A percentile compares a stretch with the other conserved stretches of the same genome.
These are phyloP conservation scores for Papilio polyxenes DNA, from an alignment of 1,140 invertebrate genomes.

Conservation along the genomic window DNA sequence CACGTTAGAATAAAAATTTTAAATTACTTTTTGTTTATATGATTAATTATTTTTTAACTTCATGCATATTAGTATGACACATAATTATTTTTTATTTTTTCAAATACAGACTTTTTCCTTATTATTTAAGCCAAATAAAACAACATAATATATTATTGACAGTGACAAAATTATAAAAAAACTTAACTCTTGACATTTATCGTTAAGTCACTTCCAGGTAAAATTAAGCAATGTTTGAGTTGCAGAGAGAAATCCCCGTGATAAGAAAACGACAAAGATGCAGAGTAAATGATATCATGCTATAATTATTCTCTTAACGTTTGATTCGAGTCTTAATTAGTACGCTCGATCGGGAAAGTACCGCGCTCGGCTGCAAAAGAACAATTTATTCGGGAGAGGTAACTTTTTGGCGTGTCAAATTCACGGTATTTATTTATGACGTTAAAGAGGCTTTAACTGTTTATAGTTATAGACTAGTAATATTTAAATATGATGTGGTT, in stretches of 20 bases:
- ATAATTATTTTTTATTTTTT: too few species aligned
- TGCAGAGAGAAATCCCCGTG: slow-evolving; percentile 11
- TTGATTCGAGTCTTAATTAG: not conserved
- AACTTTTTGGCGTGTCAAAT: not conserved
- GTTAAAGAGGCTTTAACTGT: not conserved
- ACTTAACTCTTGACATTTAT: not conserved
- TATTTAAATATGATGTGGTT: too few species aligned
- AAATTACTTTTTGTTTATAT: too few species aligned
- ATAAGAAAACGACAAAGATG: not conserved
- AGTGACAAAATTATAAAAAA: not conserved
- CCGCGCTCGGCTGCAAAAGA: not conserved
- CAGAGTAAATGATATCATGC: not conserved
- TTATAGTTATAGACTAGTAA: too few species aligned
- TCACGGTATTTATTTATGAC: not conserved
- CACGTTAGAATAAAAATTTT: too few species aligned
- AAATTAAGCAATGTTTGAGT: not conserved
- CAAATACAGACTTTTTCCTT: not conserved
- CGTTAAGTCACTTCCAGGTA: not conserved
- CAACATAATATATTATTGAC: not conserved
- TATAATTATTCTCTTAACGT: not conserved
- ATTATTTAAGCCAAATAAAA: not conserved
- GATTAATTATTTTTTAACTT: too few species aligned
- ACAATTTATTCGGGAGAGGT: not conserved
- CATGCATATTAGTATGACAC: too few species aligned
- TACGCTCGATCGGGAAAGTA: not conserved